phyloP scores from a whole-genome alignment of 1,140 invertebrate genomes.

The Pectinophora gossypiella region DNA sequence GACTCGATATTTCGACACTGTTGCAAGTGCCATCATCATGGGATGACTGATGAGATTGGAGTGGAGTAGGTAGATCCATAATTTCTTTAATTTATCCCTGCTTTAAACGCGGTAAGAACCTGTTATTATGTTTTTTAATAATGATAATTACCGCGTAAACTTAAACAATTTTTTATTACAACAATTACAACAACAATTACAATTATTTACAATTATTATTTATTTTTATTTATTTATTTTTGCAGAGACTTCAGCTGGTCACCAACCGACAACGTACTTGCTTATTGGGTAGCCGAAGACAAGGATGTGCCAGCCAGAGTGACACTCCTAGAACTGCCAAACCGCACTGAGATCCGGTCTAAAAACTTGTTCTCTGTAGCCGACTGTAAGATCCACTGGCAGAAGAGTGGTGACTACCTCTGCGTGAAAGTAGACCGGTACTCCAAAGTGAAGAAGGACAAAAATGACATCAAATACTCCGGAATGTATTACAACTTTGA shows the following conservation, averaged over 20 bases:
- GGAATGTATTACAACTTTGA: constrained; percentile 99
- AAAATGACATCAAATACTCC: constrained; percentile 93
- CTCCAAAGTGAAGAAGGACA: constrained; percentile 94
- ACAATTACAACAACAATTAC: too few species aligned
- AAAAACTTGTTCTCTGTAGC: constrained; percentile 99
- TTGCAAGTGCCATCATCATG: too few species aligned
- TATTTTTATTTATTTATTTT: too few species aligned
- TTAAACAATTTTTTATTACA: too few species aligned
- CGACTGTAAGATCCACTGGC: constrained; percentile 99
- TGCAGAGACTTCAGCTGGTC: constrained; percentile 96
- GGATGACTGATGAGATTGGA: too few species aligned
- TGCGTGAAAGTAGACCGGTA: constrained; percentile 99
- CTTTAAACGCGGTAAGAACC: too few species aligned
- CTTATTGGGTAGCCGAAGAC: constrained; percentile 99
- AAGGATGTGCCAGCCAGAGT: constrained; percentile 93
- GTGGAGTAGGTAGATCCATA: too few species aligned
- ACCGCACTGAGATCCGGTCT: constrained; percentile 93
- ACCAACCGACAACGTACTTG: constrained; percentile 96
- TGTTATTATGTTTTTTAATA: too few species aligned
- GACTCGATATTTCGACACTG: too few species aligned
- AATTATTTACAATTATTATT: too few species aligned
- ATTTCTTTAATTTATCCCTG: too few species aligned
- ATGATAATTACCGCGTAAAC: too few species aligned
- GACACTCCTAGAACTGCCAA: constrained; percentile 89
- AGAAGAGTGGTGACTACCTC: constrained; percentile 97